Conservation (phyloP, 2,797 vertebrate genomes). For the Enteromius viviparus region DNA sequence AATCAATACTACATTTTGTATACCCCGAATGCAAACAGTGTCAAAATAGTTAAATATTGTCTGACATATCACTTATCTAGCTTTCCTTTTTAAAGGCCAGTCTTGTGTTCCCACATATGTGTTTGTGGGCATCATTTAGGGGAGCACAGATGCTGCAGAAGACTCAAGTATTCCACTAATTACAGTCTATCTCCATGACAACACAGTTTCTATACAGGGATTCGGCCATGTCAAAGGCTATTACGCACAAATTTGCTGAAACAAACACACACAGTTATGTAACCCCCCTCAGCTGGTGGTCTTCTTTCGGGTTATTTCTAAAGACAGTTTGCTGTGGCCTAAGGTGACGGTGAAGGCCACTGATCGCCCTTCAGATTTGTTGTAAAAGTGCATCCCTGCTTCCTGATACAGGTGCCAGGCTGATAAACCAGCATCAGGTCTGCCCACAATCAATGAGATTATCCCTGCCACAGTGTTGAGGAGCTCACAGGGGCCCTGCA, state of each 20-base stretch:
- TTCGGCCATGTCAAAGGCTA: constrained; percentile 53
- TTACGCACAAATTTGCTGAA: constrained; percentile 47
- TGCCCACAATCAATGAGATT: constrained; percentile 42
- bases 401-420: constrained; percentile 9
- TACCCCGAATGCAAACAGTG: neutral
- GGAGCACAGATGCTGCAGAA: constrained; percentile 52
- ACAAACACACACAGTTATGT: constrained; percentile 42
- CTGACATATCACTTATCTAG: neutral
- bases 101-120: constrained; percentile 36
- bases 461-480: neutral
- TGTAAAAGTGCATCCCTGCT: neutral
- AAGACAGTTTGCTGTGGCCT: constrained; percentile 32
- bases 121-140: constrained; percentile 58
- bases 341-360: constrained; percentile 11
- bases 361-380: constrained; percentile 24
- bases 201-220: constrained; percentile 57
- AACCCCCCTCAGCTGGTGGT: constrained; percentile 44
- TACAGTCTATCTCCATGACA: constrained; percentile 66
- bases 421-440: constrained; percentile 31
- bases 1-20: neutral
- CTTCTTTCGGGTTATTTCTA: constrained; percentile 54
- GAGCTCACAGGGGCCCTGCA: constrained; percentile 14
- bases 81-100: constrained; percentile 37
- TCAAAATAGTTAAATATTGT: neutral
- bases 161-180: constrained; percentile 67